These are phyloP conservation scores for Aplodontia rufa DNA, from an alignment of 2,113 vertebrate species.

Conservation along the genomic window DNA sequence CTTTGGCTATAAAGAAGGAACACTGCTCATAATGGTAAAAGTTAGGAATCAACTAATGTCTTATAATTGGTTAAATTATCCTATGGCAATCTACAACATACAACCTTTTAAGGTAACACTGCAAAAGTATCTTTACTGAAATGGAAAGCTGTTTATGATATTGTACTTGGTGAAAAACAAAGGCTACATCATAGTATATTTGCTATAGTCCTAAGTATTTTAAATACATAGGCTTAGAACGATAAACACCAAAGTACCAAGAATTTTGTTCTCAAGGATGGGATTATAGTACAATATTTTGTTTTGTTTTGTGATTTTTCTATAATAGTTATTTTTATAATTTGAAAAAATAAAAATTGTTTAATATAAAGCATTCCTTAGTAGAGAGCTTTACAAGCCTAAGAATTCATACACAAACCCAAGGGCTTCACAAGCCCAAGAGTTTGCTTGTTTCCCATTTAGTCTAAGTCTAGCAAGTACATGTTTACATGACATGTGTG, in stretches of 20 bases:
- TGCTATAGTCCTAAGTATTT: neutral
- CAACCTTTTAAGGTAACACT: neutral
- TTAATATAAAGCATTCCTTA: neutral
- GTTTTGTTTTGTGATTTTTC: neutral
- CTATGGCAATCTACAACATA: neutral
- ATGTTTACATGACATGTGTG: neutral
- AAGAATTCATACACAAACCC: too few relatives aligned
- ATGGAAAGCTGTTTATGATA: neutral
- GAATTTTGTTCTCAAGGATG: neutral
- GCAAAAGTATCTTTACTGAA: neutral
- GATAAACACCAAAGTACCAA: neutral
- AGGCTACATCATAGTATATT: neutral
- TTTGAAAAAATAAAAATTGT: neutral
- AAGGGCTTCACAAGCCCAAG: neutral
- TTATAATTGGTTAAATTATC: too few relatives aligned
- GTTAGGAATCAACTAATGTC: too few relatives aligned
- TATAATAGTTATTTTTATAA: slow-evolving; percentile 35
- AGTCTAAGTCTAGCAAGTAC: neutral
- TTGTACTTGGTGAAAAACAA: neutral
- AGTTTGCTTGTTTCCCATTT: neutral
- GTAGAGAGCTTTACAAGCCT: neutral
- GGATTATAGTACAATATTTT: neutral
- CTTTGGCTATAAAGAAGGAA: too few relatives aligned
- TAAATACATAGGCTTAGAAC: neutral
- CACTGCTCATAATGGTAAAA: too few relatives aligned